A percentile compares a stretch with the other conserved stretches of the same genome.
phyloP scores from a whole-genome alignment of 2,888 invertebrate species.

The Sycophila texana region DNA sequence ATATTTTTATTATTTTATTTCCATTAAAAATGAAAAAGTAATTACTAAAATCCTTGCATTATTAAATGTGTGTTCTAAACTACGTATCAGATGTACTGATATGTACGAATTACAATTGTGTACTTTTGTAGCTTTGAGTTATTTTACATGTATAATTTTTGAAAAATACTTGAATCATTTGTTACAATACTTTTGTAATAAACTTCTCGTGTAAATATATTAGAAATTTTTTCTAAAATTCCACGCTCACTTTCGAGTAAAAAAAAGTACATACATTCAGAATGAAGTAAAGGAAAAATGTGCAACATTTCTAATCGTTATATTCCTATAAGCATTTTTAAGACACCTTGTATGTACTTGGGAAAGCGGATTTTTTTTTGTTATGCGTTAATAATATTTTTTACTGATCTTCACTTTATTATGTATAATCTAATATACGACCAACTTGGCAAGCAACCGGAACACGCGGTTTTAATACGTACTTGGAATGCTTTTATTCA shows the following conservation, averaged over 20 bases:
- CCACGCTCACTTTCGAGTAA: slow-evolving; percentile 27
- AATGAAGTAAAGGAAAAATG: slow-evolving; percentile 43
- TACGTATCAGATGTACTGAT: slow-evolving; percentile 29
- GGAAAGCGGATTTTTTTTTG: slow-evolving; percentile 31
- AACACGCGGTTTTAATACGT: slow-evolving; percentile 48
- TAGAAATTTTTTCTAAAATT: slow-evolving; percentile 5
- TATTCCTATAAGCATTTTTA: slow-evolving; percentile 49
- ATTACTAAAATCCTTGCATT: not conserved
- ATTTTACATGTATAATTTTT: not conserved
- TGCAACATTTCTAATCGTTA: slow-evolving; percentile 48
- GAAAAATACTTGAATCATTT: not conserved
- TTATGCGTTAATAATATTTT: slow-evolving; percentile 42
- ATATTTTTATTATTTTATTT: slow-evolving; percentile 1
- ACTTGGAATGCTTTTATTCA: slow-evolving; percentile 58
- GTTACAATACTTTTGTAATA: not conserved
- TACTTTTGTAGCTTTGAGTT: slow-evolving; percentile 10
- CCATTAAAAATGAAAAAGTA: slow-evolving; percentile 12
- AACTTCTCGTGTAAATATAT: slow-evolving; percentile 8
- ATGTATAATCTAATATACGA: slow-evolving; percentile 47
- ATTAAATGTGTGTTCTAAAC: not conserved
- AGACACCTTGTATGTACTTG: slow-evolving; percentile 52
- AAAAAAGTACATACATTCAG: slow-evolving; percentile 33
- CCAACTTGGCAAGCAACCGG: slow-evolving; percentile 55
- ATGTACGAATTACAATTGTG: slow-evolving; percentile 25
- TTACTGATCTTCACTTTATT: slow-evolving; percentile 38